A percentile compares a stretch with the other conserved stretches of the same genome.
Evolutionary conservation across 1,140 invertebrate genomes (phyloP).

Genomic region (Vanessa atalanta): DNA sequence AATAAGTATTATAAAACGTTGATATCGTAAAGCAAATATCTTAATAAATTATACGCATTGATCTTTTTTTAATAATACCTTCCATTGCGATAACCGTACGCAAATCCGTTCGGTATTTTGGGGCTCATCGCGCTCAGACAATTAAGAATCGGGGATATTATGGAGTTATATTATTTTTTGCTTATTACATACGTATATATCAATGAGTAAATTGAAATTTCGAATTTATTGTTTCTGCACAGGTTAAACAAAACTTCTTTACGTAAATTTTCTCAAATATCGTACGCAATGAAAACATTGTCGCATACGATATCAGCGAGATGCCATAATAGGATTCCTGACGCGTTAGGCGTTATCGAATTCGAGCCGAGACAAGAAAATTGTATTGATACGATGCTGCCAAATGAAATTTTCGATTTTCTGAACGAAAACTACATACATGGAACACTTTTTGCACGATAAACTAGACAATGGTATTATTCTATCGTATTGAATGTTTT

Average conservation of each 20-base stretch:
- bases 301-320: neutral
- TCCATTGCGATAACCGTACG: too few relatives aligned
- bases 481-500: neutral
- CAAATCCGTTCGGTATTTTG: too few relatives aligned
- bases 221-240: too few relatives aligned
- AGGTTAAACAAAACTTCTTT: neutral
- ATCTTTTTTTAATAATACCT: too few relatives aligned
- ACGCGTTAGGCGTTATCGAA: slow-evolving; percentile 42
- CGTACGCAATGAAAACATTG: neutral
- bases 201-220: too few relatives aligned
- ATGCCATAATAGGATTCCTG: slow-evolving; percentile 25
- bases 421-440: slow-evolving; percentile 5
- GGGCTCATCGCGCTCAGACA: too few relatives aligned
- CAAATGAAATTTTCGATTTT: slow-evolving; percentile 44
- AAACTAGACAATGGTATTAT: neutral
- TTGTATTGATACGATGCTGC: slow-evolving; percentile 44
- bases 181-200: too few relatives aligned
- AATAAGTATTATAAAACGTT: too few relatives aligned
- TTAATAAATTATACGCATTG: too few relatives aligned
- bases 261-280: neutral
- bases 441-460: slow-evolving; percentile 4
- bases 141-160: too few relatives aligned
- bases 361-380: slow-evolving; percentile 43
- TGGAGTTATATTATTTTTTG: too few relatives aligned
- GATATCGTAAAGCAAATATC: too few relatives aligned